phyloP scores from a whole-genome alignment of 2,888 invertebrate species.

The Drosophila nigricruria region DNA sequence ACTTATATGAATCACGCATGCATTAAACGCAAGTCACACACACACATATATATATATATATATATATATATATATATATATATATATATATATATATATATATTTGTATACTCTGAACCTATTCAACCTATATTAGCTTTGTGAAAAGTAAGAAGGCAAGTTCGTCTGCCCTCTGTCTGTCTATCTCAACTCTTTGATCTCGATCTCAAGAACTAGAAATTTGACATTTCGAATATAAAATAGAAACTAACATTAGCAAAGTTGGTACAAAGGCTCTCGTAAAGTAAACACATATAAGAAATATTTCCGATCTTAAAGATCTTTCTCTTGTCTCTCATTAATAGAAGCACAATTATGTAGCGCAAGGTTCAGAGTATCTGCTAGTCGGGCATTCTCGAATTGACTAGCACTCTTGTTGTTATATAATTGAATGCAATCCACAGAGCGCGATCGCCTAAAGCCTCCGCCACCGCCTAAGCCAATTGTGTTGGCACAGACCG shows the following conservation, averaged over 20 bases:
- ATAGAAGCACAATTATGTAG: too few species aligned
- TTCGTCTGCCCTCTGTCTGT: neutral
- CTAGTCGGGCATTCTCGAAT: neutral
- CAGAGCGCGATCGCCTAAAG: conserved; percentile 93
- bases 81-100: conserved; percentile 4
- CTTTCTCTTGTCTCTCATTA: neutral
- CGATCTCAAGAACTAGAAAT: neutral
- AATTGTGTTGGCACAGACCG: conserved; percentile 89
- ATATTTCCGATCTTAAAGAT: neutral
- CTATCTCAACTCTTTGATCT: neutral
- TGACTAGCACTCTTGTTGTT: neutral
- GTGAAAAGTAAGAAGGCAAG: neutral
- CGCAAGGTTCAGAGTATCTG: neutral
- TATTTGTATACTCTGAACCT: neutral
- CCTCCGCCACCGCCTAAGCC: conserved; percentile 96
- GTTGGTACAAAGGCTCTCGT: too few species aligned
- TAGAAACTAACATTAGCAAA: neutral
- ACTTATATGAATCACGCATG: conserved; percentile 41
- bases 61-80: conserved; percentile 4
- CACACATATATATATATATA: neutral
- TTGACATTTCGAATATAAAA: neutral
- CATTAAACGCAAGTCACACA: conserved; percentile 25
- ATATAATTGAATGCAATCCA: neutral
- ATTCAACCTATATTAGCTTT: neutral
- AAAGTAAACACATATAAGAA: neutral